Base-by-base conservation (phyloP, 2,888 invertebrate genomes). In the Netelia virgata region DNA sequence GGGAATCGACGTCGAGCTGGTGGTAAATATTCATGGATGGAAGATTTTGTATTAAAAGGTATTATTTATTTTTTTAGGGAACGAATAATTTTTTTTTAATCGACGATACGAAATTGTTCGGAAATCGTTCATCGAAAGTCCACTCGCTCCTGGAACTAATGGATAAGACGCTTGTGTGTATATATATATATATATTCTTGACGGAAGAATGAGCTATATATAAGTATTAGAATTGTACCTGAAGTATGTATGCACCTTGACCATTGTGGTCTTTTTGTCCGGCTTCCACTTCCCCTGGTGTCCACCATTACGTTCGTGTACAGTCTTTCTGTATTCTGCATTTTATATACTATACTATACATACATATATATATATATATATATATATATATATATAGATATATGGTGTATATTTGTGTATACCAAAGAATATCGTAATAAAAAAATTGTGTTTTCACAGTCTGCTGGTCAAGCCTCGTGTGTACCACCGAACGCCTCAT, bases 371-470 rank as follows among this genome's bases (percentile, higher is more conserved):
- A 23, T 23, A 23, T 23, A 23, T 23, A 47, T 36, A 63, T 43
- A 68, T 43, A 76, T 43, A 16, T 16, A 11, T 36, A 41, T 28
- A 50, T 53, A 53, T 64, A 59, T 68, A 59, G 20, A 23, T 57
- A 66, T 53, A 28, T 41, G 36, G 28, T 47, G 36, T 43, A 20
- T 57, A 18, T 72, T 64, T 20, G 47, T 72, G 59, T 72, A 16
- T 47, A 18, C 14, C 36, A 36, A 68, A 73, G 72, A 59, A 55
- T 80, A 84, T 73, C 59, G 53, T 63, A 28, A 64, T 61, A 72
- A 47, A 55, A 70, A 75, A 61, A 72, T 61, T 41, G 64, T 76
- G 76, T 81, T 84, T 81, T 81, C 84, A 77, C 74, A 77, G 84
- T 81, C 76, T 55, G 68, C 69, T 77, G 79, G 75, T 79, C 79